Conservation (phyloP, 2,888 invertebrate genomes). For the Malacosoma neustria region DNA sequence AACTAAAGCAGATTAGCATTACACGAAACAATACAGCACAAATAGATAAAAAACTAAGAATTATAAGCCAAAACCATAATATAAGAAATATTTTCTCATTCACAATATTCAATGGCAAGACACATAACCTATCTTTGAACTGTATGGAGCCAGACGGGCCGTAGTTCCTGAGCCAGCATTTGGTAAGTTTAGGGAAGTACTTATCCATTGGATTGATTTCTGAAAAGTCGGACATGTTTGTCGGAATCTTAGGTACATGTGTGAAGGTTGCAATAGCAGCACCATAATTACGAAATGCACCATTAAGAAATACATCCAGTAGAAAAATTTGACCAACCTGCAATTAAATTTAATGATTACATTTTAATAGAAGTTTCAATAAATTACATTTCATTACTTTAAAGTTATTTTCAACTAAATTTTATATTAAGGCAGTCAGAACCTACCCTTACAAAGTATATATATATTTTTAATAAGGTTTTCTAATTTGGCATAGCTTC, state of each 20-base stretch:
- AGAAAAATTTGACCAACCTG: conserved; percentile 81
- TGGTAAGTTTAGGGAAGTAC: conserved; percentile 81
- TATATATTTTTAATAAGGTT: too few species aligned
- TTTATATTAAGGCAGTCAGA: too few species aligned
- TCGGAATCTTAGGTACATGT: conserved; percentile 41
- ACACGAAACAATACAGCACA: conserved; percentile 80
- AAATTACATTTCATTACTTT: too few species aligned
- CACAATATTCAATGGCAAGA: conserved; percentile 85
- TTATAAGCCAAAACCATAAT: conserved; percentile 83
- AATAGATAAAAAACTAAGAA: conserved; percentile 76
- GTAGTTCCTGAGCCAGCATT: conserved; percentile 74
- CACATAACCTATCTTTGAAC: conserved; percentile 78
- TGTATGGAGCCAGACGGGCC: conserved; percentile 77
- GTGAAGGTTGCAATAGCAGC: conserved; percentile 64
- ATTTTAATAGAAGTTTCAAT: too few species aligned
- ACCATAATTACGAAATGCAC: conserved; percentile 77
- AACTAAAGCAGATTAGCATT: conserved; percentile 68
- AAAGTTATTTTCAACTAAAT: too few species aligned
- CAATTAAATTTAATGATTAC: background rate
- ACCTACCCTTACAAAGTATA: too few species aligned
- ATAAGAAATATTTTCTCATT: conserved; percentile 87
- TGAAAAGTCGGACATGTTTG: conserved; percentile 35
- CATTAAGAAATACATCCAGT: conserved; percentile 78
- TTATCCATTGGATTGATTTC: conserved; percentile 79
- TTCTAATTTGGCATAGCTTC: too few species aligned